These are phyloP conservation scores for Onchidella celtica DNA, from an alignment of 2,888 invertebrate species.

Conservation along the genomic window DNA sequence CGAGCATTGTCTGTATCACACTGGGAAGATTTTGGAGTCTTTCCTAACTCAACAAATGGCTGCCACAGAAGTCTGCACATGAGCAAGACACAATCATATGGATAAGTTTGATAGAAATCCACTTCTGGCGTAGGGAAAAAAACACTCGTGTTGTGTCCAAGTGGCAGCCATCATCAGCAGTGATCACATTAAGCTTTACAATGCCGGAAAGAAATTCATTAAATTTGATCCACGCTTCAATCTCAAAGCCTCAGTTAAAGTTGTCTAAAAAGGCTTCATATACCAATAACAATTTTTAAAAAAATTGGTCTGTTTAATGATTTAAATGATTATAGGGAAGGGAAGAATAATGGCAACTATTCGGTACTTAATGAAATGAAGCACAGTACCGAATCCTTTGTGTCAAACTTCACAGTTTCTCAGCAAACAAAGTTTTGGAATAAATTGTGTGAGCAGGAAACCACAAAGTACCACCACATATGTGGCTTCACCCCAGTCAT, in stretches of 20 bases:
- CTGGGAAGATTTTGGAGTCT: background rate
- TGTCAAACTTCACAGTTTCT: constrained; percentile 42
- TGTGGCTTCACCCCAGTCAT: background rate
- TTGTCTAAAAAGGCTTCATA: background rate
- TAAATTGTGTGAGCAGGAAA: constrained; percentile 13
- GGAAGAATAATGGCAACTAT: background rate
- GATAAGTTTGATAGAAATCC: background rate
- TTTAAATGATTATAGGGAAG: background rate
- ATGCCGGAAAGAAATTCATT: background rate
- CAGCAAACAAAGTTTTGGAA: constrained; percentile 30
- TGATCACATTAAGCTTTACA: constrained; percentile 13
- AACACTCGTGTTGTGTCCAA: background rate
- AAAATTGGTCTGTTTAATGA: background rate
- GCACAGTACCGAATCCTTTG: background rate
- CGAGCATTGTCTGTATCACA: background rate
- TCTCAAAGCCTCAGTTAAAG: background rate
- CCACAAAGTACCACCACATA: no score
- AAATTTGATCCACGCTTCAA: background rate
- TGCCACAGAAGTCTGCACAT: background rate
- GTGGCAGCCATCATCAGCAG: constrained; percentile 31
- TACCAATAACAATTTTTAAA: no score
- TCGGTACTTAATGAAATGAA: background rate
- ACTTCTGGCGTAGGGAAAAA: background rate
- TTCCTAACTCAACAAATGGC: background rate
- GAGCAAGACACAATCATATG: no score